Base-by-base conservation (phyloP, 1,140 invertebrate genomes). In the Xylocopa sonorina region DNA sequence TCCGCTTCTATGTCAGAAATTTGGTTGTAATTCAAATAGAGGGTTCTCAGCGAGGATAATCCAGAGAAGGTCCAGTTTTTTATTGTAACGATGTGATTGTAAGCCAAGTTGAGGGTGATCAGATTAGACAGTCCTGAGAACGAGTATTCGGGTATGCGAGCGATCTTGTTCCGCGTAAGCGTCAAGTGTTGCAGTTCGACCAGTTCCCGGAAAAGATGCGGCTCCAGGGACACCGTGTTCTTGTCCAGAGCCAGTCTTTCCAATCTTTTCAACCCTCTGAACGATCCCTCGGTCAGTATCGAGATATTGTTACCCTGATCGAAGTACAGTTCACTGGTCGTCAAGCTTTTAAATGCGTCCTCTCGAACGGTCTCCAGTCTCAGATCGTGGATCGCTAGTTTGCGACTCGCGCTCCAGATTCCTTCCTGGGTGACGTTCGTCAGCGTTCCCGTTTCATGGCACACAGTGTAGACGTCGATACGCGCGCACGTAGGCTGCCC, bases 1-100 rank as follows among this genome's bases (percentile, higher is more conserved):
- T 34, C 77, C 1, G 72, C 5, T 1, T 72, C 76, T 0, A 87
- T n/a, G 4, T 5, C 53, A 0, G 55, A 3, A 29, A 87, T 87
- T 5, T 85, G 72, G 18, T 87, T 87, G 34, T 82, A 24, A 51
- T 78, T 75, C 24, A 87, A 34, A 80, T 68, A 82, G 43, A 87
- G 63, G 1, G 78, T 78, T 9, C 29, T 0, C 29, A 87, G 24
- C 1, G 34, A 57, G 0, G 83, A 53, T 0, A 73, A 24, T 32
- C 78, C 83, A 0, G 67, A 51, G 16, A 87, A 82, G 68, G 2
- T 57, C 63, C 24, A n/a, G n/a, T n/a, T 18, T 4, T 53, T 21
- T 34, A 87, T 38, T 5, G 53, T 32, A 0, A 32, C 32, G 43
- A 87, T 77, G 2, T 80, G 73, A 63, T 87, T 87, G 32, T 82